Conservation (phyloP, 2,113 vertebrate genomes). For the Ptilonorhynchus violaceus region DNA sequence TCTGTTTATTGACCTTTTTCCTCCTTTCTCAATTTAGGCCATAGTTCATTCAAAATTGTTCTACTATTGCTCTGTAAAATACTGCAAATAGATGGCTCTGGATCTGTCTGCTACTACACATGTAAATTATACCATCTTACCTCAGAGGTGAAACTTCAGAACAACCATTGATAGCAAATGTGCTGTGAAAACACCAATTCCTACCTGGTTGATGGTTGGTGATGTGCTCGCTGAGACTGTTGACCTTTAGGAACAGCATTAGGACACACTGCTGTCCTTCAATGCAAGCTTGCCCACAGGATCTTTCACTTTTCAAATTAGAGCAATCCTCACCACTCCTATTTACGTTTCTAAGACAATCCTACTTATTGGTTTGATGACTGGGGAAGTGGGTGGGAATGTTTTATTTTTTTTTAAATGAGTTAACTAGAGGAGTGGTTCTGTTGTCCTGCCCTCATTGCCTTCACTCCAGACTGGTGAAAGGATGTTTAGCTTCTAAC, state of each 20-base stretch:
- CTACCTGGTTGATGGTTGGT: background rate
- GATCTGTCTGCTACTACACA: background rate
- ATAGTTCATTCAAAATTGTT: slow-evolving; percentile 32
- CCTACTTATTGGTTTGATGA: background rate
- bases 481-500: background rate
- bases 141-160: background rate
- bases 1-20: slow-evolving; percentile 52
- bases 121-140: background rate
- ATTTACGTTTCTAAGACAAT: background rate
- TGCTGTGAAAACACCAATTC: rapidly evolving
- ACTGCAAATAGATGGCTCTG: background rate
- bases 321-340: background rate
- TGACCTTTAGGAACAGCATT: background rate
- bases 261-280: background rate
- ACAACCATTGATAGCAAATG: background rate
- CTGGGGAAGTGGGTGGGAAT: background rate
- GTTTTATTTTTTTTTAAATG: background rate
- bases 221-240: rapidly evolving
- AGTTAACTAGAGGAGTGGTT: background rate
- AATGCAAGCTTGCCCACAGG: background rate
- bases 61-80: slow-evolving; percentile 2
- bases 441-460: background rate
- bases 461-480: background rate
- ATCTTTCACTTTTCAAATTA: background rate
- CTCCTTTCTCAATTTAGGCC: slow-evolving; percentile 2